Percentiles rank a stretch among this genome's conserved stretches.
These are phyloP conservation scores for Hydrocynus forskahlii DNA, from an alignment of 2,797 vertebrate species.

Conservation along the genomic window DNA sequence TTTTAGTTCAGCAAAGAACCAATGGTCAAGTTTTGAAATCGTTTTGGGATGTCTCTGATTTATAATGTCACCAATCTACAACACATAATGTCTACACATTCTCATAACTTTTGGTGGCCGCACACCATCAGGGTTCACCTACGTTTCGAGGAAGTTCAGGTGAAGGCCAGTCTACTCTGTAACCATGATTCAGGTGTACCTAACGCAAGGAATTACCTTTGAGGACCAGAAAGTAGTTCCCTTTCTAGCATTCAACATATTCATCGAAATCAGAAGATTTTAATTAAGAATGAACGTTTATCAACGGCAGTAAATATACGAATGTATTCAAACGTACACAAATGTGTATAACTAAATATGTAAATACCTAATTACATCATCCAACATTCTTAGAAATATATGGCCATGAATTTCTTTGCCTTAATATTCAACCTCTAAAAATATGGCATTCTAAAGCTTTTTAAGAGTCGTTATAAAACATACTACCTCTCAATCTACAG, in stretches of 20 bases:
- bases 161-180: constrained; percentile 14
- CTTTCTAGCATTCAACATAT: constrained; percentile 42
- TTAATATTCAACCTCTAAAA: constrained; percentile 56
- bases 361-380: constrained; percentile 53
- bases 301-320: constrained; percentile 45
- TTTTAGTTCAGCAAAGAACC: constrained; percentile 34
- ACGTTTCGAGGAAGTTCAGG: constrained; percentile 6
- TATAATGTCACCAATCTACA: constrained; percentile 15
- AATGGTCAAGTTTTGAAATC: constrained; percentile 29
- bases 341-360: constrained; percentile 43
- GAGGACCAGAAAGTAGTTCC: constrained; percentile 35
- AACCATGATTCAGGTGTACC: background rate
- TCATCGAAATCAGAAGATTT: constrained; percentile 41
- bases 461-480: constrained; percentile 55
- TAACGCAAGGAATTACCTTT: constrained; percentile 1
- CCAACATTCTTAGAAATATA: constrained; percentile 60
- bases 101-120: background rate
- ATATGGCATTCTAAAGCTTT: constrained; percentile 64
- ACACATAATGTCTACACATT: background rate
- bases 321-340: constrained; percentile 47
- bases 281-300: constrained; percentile 48
- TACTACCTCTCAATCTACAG: constrained; percentile 47
- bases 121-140: background rate
- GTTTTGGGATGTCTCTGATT: constrained; percentile 27
- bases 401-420: constrained; percentile 54